A percentile compares a stretch with the other conserved stretches of the same genome.
These are phyloP conservation scores for Tipula confusa DNA, from an alignment of 2,888 invertebrate species.

Conservation along the genomic window DNA sequence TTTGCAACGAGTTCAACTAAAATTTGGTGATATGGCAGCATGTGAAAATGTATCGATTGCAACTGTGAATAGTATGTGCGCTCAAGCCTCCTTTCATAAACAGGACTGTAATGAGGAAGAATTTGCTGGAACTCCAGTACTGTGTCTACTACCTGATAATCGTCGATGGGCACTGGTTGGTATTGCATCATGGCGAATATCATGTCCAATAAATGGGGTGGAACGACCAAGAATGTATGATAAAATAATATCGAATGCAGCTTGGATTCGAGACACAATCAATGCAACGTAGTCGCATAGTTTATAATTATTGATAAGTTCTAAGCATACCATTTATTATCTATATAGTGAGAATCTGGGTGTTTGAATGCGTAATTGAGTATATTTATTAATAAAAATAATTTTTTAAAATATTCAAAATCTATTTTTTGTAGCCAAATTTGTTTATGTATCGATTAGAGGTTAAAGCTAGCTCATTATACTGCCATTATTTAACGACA, in stretches of 20 bases:
- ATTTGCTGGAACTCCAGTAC: conserved; percentile 80
- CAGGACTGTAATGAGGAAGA: conserved; percentile 85
- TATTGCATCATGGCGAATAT: conserved; percentile 80
- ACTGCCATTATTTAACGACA: conserved; percentile 30
- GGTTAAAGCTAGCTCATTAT: conserved; percentile 7
- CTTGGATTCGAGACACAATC: conserved; percentile 79
- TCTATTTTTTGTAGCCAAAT: background rate
- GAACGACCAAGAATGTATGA: conserved; percentile 80
- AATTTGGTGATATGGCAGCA: conserved; percentile 69
- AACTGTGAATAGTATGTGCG: conserved; percentile 76
- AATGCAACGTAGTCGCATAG: conserved; percentile 44
- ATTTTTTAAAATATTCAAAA: background rate
- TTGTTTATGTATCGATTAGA: background rate
- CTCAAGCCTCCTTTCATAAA: conserved; percentile 71
- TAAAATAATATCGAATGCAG: conserved; percentile 73
- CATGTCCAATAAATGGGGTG: conserved; percentile 71
- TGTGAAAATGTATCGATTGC: conserved; percentile 84
- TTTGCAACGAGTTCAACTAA: conserved; percentile 73
- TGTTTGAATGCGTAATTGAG: background rate
- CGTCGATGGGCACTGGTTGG: conserved; percentile 76
- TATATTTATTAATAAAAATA: background rate
- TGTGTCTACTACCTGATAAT: conserved; percentile 67
- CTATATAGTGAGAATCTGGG: background rate
- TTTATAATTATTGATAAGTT: background rate
- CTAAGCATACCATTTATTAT: background rate